Evolutionary conservation across 2,113 vertebrate genomes (phyloP).

Genomic region (Chlorodrepanis virens): DNA sequence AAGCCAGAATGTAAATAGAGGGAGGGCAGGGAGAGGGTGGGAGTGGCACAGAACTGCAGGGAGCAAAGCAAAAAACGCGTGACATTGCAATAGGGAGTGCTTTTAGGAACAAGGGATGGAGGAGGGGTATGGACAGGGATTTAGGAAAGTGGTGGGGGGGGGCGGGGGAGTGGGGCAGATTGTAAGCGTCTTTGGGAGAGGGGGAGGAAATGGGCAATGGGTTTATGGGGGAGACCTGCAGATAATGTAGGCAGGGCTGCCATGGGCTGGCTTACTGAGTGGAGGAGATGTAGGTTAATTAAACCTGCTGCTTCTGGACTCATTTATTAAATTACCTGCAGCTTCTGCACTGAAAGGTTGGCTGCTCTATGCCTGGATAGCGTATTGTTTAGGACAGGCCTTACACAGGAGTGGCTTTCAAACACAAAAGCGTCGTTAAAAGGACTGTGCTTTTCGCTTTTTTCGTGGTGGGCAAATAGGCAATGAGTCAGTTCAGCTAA

Average conservation of each 20-base stretch:
- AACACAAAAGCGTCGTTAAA: not conserved
- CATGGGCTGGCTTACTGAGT: not conserved
- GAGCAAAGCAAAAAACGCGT: not conserved
- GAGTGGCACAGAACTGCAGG: not conserved
- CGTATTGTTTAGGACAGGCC: not conserved
- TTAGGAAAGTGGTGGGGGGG: not conserved
- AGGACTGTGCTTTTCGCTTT: not conserved
- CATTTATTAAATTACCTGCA: slow-evolving; percentile 17
- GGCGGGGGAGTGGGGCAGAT: not conserved
- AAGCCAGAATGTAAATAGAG: not conserved
- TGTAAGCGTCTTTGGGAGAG: not conserved
- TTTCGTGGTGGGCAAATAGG: slow-evolving; percentile 33
- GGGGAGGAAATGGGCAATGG: not conserved
- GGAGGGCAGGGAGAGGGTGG: not conserved
- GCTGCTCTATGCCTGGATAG: not conserved
- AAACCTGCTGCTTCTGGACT: slow-evolving; percentile 30
- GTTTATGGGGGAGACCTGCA: not conserved
- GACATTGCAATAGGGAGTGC: not conserved
- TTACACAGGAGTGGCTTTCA: not conserved
- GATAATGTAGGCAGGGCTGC: not conserved
- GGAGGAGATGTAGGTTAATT: slow-evolving; percentile 15
- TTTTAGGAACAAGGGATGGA: not conserved
- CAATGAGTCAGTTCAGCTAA: slow-evolving; percentile 48
- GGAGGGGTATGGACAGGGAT: not conserved
- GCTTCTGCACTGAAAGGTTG: slow-evolving; percentile 8